Evolutionary conservation across 2,113 vertebrate species (phyloP).

Genomic region (Nycticorax nycticorax): DNA sequence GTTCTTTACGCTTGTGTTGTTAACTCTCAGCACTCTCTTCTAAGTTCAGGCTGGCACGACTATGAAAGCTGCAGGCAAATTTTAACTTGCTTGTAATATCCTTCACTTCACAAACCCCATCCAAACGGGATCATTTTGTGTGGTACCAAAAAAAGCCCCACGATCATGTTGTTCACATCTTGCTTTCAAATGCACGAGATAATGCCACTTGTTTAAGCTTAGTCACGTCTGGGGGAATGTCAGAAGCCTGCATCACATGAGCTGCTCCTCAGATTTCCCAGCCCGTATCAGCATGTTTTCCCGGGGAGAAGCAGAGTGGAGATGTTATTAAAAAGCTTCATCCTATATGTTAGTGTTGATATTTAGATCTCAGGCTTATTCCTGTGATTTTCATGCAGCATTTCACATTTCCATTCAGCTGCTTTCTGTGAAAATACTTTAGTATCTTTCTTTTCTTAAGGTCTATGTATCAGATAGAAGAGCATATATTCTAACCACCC

Average conservation of each 20-base stretch:
- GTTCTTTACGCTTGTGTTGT: background rate
- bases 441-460: background rate
- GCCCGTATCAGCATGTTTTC: slow-evolving; percentile 12
- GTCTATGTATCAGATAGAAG: background rate
- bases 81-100: background rate
- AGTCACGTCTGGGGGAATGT: slow-evolving; percentile 47
- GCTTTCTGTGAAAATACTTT: background rate
- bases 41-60: background rate
- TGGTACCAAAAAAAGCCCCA: background rate
- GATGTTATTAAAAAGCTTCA: background rate
- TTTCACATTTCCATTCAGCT: background rate
- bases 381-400: background rate
- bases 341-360: background rate
- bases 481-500: background rate
- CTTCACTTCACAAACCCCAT: background rate
- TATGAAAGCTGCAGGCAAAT: background rate
- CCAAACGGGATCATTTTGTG: background rate
- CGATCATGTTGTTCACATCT: background rate
- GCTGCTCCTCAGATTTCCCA: slow-evolving; percentile 57
- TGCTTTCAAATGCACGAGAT: slow-evolving; percentile 33
- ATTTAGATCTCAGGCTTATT: background rate
- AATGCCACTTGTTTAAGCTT: slow-evolving; percentile 63
- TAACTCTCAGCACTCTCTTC: background rate
- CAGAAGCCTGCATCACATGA: slow-evolving; percentile 53
- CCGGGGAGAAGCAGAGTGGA: background rate